Base-by-base conservation (phyloP, 2,888 invertebrate genomes). In the Sisyra nigra region DNA sequence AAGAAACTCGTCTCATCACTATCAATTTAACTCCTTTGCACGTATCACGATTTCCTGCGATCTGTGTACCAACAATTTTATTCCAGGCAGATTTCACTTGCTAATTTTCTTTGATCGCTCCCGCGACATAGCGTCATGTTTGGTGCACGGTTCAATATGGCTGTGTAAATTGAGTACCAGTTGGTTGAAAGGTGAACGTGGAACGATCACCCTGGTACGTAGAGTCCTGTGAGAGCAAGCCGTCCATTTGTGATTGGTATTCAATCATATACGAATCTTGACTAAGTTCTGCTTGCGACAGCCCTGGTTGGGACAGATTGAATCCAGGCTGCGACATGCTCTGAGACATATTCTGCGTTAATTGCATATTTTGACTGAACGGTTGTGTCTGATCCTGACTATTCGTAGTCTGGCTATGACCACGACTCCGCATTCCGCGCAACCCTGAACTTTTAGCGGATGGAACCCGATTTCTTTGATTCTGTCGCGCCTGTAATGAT, bases 221-320 rank as follows among this genome's bases (percentile, higher is more conserved):
- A 37, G 85, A 85, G 64, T 89, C 93, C 68, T 94, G 94, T 40
- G 93, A 94, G 55, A 94, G 69, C 55, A 94, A 74, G 44, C 88
- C 91, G 62, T 94, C 94, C 69, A 91, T 87, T 68, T 94, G 93
- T 41, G 92, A 92, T 57, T 85, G 85, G 62, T 84, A 84, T 62
- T 88, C 88, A 42, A 80, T 77, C 62, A 84, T 76, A 59, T 81
- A 78, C 46, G 84, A 84, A 63, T 89, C 88, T 69, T 87, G 80
- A 51, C 77, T 78, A 52, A 77, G 66, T 61, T 85, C 84, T 5
- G 76, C 71, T 56, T 85, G 85, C 10, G 76, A 76, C 38, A 80
- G 58, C 42, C 78, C 78, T 3, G 76, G 74, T 54, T 73, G 81
- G 34, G 77, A 76, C 11, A 79, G 61, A 46, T 75, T 74, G 51